Evolutionary conservation across 37 sponge, comb jelly and placozoan species (phyloP).

Genomic region (Cladorhizidae sp.): DNA sequence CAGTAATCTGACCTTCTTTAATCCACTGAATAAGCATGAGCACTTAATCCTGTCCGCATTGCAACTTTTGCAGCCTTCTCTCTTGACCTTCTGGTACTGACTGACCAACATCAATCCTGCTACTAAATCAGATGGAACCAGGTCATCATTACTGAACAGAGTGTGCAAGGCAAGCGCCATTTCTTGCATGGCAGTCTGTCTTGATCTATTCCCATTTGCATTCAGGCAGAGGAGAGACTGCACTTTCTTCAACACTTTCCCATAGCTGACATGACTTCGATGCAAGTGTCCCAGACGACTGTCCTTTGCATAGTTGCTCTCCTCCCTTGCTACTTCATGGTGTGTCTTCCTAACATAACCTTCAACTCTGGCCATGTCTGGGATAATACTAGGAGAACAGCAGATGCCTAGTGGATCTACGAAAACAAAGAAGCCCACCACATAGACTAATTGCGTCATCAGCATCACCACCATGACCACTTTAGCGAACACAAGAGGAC

Average conservation of each 20-base stretch:
- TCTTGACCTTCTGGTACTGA: conserved; percentile 16
- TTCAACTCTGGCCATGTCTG: not conserved
- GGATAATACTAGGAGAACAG: conserved; percentile 3
- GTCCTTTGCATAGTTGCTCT: not conserved
- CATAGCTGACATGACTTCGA: not conserved
- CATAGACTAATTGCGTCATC: not conserved
- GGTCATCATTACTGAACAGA: conserved; percentile 9
- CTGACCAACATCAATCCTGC: conserved; percentile 23
- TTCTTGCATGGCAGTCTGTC: conserved; percentile 29
- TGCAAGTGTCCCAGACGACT: conserved; percentile 1
- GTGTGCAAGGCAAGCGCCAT: conserved; percentile 21
- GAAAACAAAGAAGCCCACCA: not conserved
- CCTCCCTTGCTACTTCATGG: not conserved
- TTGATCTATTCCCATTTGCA: conserved; percentile 13
- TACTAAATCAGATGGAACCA: conserved; percentile 24
- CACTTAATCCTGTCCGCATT: not conserved
- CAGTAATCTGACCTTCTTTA: not conserved
- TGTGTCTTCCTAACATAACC: not conserved
- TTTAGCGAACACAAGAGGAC: conserved; percentile 31
- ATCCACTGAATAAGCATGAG: not conserved
- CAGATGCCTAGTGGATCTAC: conserved; percentile 27
- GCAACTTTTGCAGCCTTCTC: not conserved
- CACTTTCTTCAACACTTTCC: not conserved
- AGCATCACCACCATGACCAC: not conserved
- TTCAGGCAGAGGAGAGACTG: not conserved